Conservation (phyloP, 2,797 vertebrate species). For the Anguilla marmorata region DNA sequence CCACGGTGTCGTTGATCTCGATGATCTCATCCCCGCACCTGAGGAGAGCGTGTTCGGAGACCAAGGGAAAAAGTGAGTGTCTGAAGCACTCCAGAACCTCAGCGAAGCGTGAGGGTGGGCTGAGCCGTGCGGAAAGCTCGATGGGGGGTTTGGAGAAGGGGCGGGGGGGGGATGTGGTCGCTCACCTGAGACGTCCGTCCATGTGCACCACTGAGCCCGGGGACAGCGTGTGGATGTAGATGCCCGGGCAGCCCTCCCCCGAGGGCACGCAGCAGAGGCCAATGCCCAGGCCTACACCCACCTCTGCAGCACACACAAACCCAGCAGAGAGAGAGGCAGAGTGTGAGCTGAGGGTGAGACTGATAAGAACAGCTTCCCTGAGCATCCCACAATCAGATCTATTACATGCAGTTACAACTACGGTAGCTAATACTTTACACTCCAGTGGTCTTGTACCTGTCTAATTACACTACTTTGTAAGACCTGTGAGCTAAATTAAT, state of each 20-base stretch:
- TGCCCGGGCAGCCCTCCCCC: constrained; percentile 78
- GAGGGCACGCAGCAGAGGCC: constrained; percentile 87
- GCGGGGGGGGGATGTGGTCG: too few relatives aligned
- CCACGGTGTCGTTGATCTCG: constrained; percentile 84
- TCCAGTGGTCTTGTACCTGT: neutral
- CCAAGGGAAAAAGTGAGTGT: neutral
- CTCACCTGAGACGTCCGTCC: constrained; percentile 86
- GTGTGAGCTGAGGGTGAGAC: neutral
- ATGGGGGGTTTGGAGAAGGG: too few relatives aligned
- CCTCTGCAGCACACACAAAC: constrained; percentile 68
- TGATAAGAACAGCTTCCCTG: neutral
- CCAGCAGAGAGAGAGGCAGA: constrained; percentile 3
- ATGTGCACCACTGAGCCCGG: constrained; percentile 93
- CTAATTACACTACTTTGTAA: too few relatives aligned
- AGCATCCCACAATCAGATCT: neutral
- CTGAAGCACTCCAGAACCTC: neutral
- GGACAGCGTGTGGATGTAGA: constrained; percentile 90
- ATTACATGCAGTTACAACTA: neutral
- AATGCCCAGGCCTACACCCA: constrained; percentile 89
- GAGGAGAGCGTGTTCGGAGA: constrained; percentile 4
- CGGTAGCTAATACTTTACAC: neutral
- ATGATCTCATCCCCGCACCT: constrained; percentile 93
- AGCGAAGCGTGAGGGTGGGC: neutral
- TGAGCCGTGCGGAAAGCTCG: neutral
- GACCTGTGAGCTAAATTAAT: neutral